Evolutionary conservation across 2,797 vertebrate species (phyloP).

Genomic region (Hapalemur alaotrensis): DNA sequence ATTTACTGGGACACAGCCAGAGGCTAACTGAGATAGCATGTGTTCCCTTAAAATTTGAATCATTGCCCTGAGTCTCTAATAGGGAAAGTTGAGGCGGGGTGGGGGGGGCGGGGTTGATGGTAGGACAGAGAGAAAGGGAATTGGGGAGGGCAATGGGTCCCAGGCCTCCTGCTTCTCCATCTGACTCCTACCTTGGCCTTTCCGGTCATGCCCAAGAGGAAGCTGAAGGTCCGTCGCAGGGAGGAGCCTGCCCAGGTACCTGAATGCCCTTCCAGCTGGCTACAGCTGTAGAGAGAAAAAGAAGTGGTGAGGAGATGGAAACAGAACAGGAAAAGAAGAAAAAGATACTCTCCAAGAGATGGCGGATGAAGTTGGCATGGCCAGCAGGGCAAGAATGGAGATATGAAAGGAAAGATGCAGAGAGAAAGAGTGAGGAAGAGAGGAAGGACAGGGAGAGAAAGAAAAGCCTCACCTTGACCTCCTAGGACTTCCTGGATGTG

Average conservation of each 20-base stretch:
- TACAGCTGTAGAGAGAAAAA: conserved; percentile 64
- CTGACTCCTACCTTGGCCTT: conserved; percentile 81
- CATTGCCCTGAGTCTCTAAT: neutral
- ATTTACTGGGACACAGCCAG: neutral
- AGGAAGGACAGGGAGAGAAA: neutral
- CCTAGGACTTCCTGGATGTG: neutral
- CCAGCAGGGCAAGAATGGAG: neutral
- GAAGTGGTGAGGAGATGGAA: neutral
- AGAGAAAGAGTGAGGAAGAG: neutral
- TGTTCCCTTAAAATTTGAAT: neutral
- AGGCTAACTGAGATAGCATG: neutral
- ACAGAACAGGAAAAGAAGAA: neutral
- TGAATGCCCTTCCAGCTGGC: conserved; percentile 77
- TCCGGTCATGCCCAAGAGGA: conserved; percentile 84
- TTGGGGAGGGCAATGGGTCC: neutral
- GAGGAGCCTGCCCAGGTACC: conserved; percentile 62
- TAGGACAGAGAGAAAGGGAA: neutral
- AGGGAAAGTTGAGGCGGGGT: neutral
- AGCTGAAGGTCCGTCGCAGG: conserved; percentile 84
- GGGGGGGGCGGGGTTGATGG: neutral
- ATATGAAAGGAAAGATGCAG: neutral
- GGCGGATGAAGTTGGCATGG: neutral
- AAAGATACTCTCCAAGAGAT: neutral
- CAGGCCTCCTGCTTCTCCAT: neutral
- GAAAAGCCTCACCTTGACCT: neutral